These are phyloP conservation scores for Globodera ellingtonae DNA, from an alignment of 1,140 invertebrate genomes.

Conservation along the genomic window DNA sequence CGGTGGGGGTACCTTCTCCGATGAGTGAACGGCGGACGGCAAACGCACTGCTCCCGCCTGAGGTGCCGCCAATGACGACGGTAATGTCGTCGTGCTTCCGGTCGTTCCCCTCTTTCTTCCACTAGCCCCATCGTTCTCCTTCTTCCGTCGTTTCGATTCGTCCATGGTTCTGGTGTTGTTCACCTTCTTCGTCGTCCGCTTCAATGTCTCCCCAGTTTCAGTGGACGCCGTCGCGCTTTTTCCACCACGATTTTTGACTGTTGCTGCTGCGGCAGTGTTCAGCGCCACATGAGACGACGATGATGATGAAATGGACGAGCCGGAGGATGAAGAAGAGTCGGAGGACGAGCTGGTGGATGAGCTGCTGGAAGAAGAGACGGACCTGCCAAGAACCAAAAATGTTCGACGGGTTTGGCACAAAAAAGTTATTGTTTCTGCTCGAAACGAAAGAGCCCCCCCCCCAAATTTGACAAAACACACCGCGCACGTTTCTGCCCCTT, in stretches of 20 bases:
- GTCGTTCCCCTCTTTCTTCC: too few species aligned
- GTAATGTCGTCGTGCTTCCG: neutral
- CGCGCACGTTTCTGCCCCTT: neutral
- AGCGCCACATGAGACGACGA: neutral
- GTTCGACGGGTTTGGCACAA: neutral
- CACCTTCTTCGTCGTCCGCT: neutral
- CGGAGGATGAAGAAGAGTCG: conserved; percentile 10
- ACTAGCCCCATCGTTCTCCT: too few species aligned
- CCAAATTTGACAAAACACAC: neutral
- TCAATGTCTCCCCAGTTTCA: too few species aligned
- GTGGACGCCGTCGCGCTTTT: too few species aligned
- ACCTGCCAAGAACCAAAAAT: neutral
- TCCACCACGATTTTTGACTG: neutral
- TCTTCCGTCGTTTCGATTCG: neutral
- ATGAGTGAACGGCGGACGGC: too few species aligned
- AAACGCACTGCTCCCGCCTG: too few species aligned
- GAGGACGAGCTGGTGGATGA: neutral
- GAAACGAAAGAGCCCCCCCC: neutral
- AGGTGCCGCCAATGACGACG: neutral
- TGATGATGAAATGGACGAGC: neutral
- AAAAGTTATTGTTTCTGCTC: too few species aligned
- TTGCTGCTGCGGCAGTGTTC: neutral
- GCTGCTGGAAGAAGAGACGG: conserved; percentile 9
- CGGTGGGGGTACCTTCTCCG: too few species aligned
- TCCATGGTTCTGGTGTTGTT: neutral